These are phyloP conservation scores for Spheniscus humboldti DNA, from an alignment of 2,797 vertebrate genomes.

Conservation along the genomic window DNA sequence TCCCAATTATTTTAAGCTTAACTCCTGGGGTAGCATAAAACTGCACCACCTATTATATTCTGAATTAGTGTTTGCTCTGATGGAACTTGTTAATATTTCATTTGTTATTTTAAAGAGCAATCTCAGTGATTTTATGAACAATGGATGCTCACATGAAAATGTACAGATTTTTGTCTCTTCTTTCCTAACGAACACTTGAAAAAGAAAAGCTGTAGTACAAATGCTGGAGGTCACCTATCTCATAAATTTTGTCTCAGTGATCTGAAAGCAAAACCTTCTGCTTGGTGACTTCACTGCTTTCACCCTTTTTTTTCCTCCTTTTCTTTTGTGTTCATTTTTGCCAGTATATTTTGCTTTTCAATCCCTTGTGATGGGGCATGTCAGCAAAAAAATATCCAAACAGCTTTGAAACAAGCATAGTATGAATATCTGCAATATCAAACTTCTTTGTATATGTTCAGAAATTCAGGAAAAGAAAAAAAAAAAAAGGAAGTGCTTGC, in stretches of 20 bases:
- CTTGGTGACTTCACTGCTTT: background rate
- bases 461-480: background rate
- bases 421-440: background rate
- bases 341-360: background rate
- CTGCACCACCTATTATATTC: background rate
- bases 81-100: background rate
- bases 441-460: background rate
- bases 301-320: background rate
- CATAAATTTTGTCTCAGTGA: background rate
- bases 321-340: background rate
- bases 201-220: background rate
- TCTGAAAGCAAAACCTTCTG: background rate
- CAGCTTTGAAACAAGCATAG: background rate
- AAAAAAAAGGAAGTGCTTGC: background rate
- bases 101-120: background rate
- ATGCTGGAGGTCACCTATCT: background rate
- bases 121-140: background rate
- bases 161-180: background rate
- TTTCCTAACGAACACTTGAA: background rate
- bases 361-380: background rate
- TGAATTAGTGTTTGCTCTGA: background rate
- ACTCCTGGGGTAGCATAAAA: background rate
- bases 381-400: background rate
- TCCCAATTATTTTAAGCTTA: background rate
- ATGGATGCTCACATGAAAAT: background rate